Evolutionary conservation across 2,888 invertebrate genomes (phyloP), one percentile per base, ranked within the genome.

Genomic region (Pseudococcus viburni): DNA sequence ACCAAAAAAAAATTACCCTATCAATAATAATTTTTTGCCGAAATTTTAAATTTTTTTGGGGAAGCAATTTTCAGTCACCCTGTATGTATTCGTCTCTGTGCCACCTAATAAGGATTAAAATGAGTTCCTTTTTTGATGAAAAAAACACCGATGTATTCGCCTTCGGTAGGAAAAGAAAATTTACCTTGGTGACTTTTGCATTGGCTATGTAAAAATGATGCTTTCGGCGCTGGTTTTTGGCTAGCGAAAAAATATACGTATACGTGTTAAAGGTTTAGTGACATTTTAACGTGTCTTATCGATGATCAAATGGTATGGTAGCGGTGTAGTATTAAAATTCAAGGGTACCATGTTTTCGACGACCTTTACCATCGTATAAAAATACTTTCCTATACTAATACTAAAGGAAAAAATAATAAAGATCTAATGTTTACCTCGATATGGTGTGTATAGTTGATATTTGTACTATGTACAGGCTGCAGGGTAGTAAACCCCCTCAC

Each of bases 61-160:
- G n/a, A n/a, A n/a, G n/a, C n/a, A n/a, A n/a, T n/a, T n/a, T n/a
- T n/a, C n/a, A n/a, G n/a, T n/a, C n/a, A n/a, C n/a, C n/a, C n/a
- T n/a, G n/a, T n/a, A 22, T 22, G 22, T 64, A 64, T 64, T 22
- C 22, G 26, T 33, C 59, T n/a, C 22, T 22, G 22, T 64, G 12
- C 26, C 33, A 73, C 73, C 73, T 73, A 73, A 73, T 73, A 73
- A 73, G 73, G 73, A 73, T 73, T 73, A 73, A 73, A 73, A 73
- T 33, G 39, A 33, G 33, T 11, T 68, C 12, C n/a, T 33, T 17
- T 26, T 33, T 26, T 73, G 73, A 73, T 9, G 33, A 33, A 73
- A 73, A 73, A 73, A 73, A 73, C 0, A 33, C 5, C 33, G 26
- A 73, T 22, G 33, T 33, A 17, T 33, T 73, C 33, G 64, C 22